Evolutionary conservation across 2,888 invertebrate genomes (phyloP).

Genomic region (Galeopsomyia nigrocyanea): DNA sequence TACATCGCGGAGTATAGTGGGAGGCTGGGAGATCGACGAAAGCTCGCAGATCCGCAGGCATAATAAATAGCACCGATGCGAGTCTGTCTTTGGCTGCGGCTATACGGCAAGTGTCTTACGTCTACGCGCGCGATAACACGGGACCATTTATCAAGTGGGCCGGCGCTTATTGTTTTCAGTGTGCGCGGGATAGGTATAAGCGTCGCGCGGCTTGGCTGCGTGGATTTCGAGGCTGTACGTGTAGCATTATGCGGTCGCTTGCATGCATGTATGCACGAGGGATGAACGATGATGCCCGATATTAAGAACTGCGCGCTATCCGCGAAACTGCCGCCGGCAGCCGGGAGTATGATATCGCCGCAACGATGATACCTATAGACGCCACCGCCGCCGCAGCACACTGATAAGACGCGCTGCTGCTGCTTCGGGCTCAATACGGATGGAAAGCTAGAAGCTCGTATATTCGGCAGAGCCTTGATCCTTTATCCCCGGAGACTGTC

Average conservation of each 20-base stretch:
- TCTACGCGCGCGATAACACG: background rate
- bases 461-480: constrained; percentile 60
- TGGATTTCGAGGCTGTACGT: constrained; percentile 33
- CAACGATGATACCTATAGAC: background rate
- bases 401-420: constrained; percentile 19
- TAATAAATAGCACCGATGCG: constrained; percentile 22
- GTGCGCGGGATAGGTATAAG: no score
- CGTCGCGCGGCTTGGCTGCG: constrained; percentile 9
- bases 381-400: background rate
- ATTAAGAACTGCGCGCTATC: constrained; percentile 56
- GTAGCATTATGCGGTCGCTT: constrained; percentile 37
- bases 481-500: constrained; percentile 50
- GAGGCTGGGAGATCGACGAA: no score
- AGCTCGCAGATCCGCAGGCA: background rate
- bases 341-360: constrained; percentile 23
- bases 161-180: constrained; percentile 45
- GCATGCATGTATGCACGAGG: constrained; percentile 52
- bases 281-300: constrained; percentile 65
- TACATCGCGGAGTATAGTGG: no score
- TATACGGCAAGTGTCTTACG: constrained; percentile 17
- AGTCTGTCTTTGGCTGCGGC: background rate
- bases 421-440: constrained; percentile 51
- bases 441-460: constrained; percentile 51
- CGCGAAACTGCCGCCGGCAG: constrained; percentile 1
- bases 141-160: constrained; percentile 46